These are phyloP conservation scores for Macropis europaea DNA, from an alignment of 2,888 invertebrate species.

Conservation along the genomic window DNA sequence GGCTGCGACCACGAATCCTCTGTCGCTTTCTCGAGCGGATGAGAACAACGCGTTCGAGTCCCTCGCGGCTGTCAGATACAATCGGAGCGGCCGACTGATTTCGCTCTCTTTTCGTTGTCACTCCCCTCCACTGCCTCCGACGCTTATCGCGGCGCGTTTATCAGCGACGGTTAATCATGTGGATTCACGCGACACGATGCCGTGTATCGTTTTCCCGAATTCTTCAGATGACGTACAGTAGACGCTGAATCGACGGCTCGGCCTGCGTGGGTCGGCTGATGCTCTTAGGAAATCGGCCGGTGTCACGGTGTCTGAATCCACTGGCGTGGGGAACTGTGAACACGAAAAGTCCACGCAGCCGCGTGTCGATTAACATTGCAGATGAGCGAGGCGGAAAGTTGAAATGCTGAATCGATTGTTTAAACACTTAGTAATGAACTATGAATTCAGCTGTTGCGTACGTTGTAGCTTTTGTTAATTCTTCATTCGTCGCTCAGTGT, in stretches of 20 bases:
- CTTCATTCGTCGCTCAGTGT: no score
- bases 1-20: background rate
- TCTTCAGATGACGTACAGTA: background rate
- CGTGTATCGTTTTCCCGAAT: no score
- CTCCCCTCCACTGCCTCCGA: background rate
- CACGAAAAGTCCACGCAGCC: slow-evolving; percentile 16
- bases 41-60: no score
- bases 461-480: no score
- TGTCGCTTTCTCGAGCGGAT: background rate
- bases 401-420: no score
- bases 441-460: no score
- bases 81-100: background rate
- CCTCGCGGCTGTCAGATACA: background rate
- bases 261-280: background rate
- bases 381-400: background rate
- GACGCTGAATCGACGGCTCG: background rate
- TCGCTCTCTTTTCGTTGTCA: background rate
- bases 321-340: slow-evolving; percentile 18
- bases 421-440: no score
- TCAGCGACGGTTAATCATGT: background rate
- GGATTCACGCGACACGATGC: background rate
- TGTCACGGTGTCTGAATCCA: background rate
- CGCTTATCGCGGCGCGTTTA: slow-evolving; percentile 4
- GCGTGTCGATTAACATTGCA: slow-evolving; percentile 20
- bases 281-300: slow-evolving; percentile 1